Evolutionary conservation across 2,888 invertebrate species (phyloP), one percentile per base, ranked within the genome.

Genomic region (Drosophila flavopinicola): DNA sequence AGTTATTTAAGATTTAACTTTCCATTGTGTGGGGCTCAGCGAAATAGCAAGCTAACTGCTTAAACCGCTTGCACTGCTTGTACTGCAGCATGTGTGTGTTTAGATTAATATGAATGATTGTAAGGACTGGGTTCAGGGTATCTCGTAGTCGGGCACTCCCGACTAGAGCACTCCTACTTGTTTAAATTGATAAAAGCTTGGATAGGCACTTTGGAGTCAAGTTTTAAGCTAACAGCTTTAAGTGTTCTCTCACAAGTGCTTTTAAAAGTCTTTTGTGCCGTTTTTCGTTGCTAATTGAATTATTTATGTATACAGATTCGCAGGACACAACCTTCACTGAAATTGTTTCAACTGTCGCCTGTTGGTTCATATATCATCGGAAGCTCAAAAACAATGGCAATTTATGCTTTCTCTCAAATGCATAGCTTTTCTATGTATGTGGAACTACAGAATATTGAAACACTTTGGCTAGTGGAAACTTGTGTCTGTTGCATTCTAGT

Each of bases 401-500:
- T 66, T 51, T 54, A 39, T 49, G 37, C 27, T 25, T n/a, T 3
- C 42, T 29, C 25, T 10, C 11, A 3, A 44, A 25, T 45, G 23
- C 17, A 53, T 23, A 15, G 42, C 32, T 27, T 24, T 39, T 25
- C 25, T 10, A 27, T 27, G 17, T 10, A 27, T 27, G 17, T 42
- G 44, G 24, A 48, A 54, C 45, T 49, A 54, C 37, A 32, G 39
- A 20, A 39, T 47, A 59, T 44, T 32, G 24, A 25, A 53, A 41
- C 45, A 27, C 44, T 47, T 59, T 29, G 60, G 60, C 35, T 33
- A 20, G 38, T 59, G 48, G 15, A 24, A 33, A 29, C 27, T 70
- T 42, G 52, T 52, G 71, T n/a, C 45, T 52, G 25, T 53, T 70
- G 47, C 39, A 37, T 48, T 53, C 27, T 17, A 52, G 71, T 76